A percentile compares a stretch with the other conserved stretches of the same genome.
Conservation (phyloP, 2,888 invertebrate species). For the Thymelicus acteon region DNA sequence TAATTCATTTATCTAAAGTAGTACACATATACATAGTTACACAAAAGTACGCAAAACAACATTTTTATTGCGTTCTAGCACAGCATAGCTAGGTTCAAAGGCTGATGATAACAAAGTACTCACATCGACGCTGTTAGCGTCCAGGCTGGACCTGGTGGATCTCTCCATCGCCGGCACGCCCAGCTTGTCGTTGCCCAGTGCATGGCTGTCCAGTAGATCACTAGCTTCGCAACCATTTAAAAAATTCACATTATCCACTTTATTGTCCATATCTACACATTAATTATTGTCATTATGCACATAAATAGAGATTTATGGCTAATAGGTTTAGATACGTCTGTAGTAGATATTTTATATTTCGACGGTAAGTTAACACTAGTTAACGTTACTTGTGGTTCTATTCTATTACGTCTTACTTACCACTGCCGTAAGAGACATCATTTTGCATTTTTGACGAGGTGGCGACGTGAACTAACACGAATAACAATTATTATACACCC, state of each 20-base stretch:
- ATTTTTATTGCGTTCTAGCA: no score
- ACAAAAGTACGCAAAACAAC: no score
- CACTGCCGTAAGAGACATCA: conserved; percentile 75
- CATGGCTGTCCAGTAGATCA: conserved; percentile 82
- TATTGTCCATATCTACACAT: conserved; percentile 74
- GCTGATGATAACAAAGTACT: conserved; percentile 51
- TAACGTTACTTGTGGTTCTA: conserved; percentile 50
- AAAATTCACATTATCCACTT: conserved; percentile 72
- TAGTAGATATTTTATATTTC: conserved; percentile 46
- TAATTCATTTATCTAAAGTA: neutral
- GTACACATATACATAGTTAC: no score
- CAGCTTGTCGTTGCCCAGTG: conserved; percentile 73
- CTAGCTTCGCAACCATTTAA: conserved; percentile 76
- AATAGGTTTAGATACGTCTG: conserved; percentile 44
- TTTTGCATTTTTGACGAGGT: conserved; percentile 60
- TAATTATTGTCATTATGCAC: conserved; percentile 65
- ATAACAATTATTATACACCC: neutral
- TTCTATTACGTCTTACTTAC: conserved; percentile 57
- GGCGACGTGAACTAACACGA: conserved; percentile 7
- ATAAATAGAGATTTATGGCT: conserved; percentile 67
- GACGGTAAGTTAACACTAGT: conserved; percentile 53
- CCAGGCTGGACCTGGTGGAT: conserved; percentile 75
- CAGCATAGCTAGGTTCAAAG: no score
- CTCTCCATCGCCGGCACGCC: conserved; percentile 70
- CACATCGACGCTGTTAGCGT: conserved; percentile 80